Base-by-base conservation (phyloP, 2,797 vertebrate genomes). In the Syngnathus acus region DNA sequence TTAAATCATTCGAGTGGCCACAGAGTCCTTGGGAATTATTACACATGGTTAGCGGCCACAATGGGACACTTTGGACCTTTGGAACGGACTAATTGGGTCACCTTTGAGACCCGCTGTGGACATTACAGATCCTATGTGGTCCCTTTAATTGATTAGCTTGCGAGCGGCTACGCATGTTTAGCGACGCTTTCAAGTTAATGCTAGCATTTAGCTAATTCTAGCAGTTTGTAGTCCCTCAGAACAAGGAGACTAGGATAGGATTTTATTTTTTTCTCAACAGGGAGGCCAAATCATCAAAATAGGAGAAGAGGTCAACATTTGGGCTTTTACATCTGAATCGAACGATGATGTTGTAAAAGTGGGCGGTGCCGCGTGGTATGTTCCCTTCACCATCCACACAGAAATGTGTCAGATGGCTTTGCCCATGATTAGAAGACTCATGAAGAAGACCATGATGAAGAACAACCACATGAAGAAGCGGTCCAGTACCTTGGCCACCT, bases 401-500 rank as follows among this genome's bases (percentile, higher is more conserved):
- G 32, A 32, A 4, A 5, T 23, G 9, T 5, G 17, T 50, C 26
- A 96, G 57, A 93, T 86, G 11, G 88, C 93, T 75, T 93, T 93
- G 2, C 91, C 87, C 87, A 97, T 90, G 2, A 97, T 91, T 8
- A 97, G 90, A 48, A 93, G 67, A 38, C 93, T 97, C 94, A 96
- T 94, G 50, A 94, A 78, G 75, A 95, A 91, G 54, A 96, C 94
- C 94, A 97, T 95, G 65, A 93, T 88, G 73, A 97, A 95, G 79
- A 98, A 98, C 40, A 95, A 73, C 90, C 93, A 95, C 93, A 97
- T 93, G 82, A 96, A 96, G 86, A 94, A 95, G 26, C 94, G 92
- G 13, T 97, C 95, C 88, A 95, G 88, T 53, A 97, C 95, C 68
- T 94, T 94, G 61, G 94, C 94, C 55, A 97, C 91, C 68, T 91